Evolutionary conservation across 2,888 invertebrate species (phyloP).

Genomic region (Morinoia aosen): DNA sequence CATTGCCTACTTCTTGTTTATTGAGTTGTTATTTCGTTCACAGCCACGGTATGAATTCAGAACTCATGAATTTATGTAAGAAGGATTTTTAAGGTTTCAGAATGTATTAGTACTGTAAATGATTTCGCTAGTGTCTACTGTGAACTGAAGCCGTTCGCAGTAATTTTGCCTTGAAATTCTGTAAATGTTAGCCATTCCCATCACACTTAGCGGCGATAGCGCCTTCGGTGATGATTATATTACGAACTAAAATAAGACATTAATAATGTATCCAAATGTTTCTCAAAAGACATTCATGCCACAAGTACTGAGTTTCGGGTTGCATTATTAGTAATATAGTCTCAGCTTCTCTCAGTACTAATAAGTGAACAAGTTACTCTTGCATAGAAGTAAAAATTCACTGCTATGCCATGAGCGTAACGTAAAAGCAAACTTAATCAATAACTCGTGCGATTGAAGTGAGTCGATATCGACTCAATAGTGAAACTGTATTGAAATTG

Average conservation of each 20-base stretch:
- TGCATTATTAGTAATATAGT: neutral
- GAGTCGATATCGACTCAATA: neutral
- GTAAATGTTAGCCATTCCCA: neutral
- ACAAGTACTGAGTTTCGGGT: neutral
- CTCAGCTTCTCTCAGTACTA: neutral
- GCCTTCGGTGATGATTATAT: too few species aligned
- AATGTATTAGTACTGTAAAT: neutral
- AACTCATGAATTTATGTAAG: neutral
- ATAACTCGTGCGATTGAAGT: neutral
- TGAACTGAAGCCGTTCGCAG: neutral
- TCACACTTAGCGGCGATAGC: neutral
- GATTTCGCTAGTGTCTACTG: neutral
- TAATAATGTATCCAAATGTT: too few species aligned
- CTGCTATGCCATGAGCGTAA: neutral
- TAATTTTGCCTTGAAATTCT: neutral
- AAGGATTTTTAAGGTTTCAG: neutral
- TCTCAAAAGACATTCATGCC: too few species aligned
- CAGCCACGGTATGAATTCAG: neutral
- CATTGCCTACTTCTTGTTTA: neutral
- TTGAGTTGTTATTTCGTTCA: neutral
- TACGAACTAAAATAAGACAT: too few species aligned
- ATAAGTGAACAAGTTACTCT: neutral
- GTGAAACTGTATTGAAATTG: neutral
- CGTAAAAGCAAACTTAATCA: neutral
- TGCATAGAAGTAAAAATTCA: neutral